Evolutionary conservation across 1,140 invertebrate genomes (phyloP), one percentile per base, ranked within the genome.

Genomic region (Ladona fulva): DNA sequence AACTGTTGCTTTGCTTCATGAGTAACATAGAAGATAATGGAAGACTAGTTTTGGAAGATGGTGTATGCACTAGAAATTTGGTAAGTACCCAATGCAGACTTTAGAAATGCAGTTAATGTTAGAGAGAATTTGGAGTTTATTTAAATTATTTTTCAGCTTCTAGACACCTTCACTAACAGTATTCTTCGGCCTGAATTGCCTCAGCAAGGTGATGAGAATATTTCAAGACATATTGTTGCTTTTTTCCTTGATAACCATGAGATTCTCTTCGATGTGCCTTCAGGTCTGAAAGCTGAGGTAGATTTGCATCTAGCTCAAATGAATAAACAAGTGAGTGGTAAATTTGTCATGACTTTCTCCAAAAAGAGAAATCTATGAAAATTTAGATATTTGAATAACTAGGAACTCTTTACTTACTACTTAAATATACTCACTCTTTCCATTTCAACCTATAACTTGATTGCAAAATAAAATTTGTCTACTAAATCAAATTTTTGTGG

Each of bases 241-340:
- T 78, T 78, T 44, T 44, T 78, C 16, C 16, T 78, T 22, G 44
- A 74, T 59, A 29, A 75, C 25, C 25, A 74, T 42, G 37, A 78
- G 10, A 24, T 29, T n/a, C 16, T 78, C 16, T 76, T 78, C 8
- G 25, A 25, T 11, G 44, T 76, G 10, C 75, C 78, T 22, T 24
- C 42, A n/a, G 78, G 75, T 59, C 66, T 78, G 14, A 19, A 66
- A 42, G 8, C 77, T 8, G 73, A 74, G 37, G 77, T 78, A 25
- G 24, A 75, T 19, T 42, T 19, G 5, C 74, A 75, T 19, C 74
- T 75, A 19, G 5, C 1, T 19, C 24, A 75, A 25, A 19, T 75
- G 16, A 14, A n/a, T 16, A 75, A 75, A 19, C 24, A 75, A 75
- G 66, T 37, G 24, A 24, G 66, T 74, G 24, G n/a, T 22, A 74